Evolutionary conservation across 2,113 vertebrate species (phyloP).

Genomic region (Caloenas nicobarica): DNA sequence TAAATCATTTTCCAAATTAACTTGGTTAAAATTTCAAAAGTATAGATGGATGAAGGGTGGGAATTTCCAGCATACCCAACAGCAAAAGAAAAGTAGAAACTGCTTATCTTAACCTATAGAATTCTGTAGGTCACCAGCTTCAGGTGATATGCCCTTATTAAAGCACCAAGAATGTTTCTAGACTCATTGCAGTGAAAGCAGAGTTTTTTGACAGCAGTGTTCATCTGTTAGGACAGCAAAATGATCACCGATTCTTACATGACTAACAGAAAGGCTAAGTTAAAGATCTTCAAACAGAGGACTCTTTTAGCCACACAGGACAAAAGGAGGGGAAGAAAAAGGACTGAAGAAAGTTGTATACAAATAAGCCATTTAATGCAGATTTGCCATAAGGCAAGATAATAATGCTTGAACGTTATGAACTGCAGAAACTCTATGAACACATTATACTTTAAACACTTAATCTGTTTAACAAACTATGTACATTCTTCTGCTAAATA

Average conservation of each 20-base stretch:
- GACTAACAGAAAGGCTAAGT: background rate
- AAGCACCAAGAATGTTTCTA: background rate
- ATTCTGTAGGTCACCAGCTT: background rate
- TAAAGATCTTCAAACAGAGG: background rate
- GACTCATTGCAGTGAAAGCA: background rate
- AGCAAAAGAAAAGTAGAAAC: background rate
- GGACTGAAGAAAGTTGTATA: conserved; percentile 33
- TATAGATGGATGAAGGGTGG: background rate
- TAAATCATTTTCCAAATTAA: background rate
- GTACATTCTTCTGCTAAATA: conserved; percentile 75
- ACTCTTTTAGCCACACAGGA: background rate
- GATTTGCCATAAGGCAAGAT: conserved; percentile 69
- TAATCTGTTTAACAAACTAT: conserved; percentile 77
- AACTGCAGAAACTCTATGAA: conserved; percentile 70
- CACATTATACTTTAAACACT: conserved; percentile 76
- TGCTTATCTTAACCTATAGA: background rate
- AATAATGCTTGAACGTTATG: conserved; percentile 55
- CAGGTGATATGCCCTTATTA: background rate
- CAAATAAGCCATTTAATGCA: conserved; percentile 57
- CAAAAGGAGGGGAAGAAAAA: background rate
- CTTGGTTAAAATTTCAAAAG: background rate
- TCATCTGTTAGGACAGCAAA: background rate
- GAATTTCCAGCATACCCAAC: background rate
- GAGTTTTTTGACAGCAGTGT: background rate
- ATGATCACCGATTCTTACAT: background rate